These are phyloP conservation scores for Sinella curviseta DNA, from an alignment of 1,140 invertebrate species.

Conservation along the genomic window DNA sequence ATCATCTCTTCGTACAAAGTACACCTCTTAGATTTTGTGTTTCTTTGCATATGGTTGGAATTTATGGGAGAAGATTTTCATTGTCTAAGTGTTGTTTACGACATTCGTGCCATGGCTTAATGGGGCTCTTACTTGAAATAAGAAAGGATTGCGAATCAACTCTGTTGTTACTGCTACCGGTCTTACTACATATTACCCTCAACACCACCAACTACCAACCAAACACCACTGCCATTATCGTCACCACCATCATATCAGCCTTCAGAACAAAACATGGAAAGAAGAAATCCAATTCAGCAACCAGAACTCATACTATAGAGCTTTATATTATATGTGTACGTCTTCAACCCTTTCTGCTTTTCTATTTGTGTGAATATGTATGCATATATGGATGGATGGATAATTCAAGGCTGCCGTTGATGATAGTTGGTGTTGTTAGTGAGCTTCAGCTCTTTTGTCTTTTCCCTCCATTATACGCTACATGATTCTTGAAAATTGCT, in stretches of 20 bases:
- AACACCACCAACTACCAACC: not conserved
- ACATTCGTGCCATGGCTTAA: conserved; percentile 32
- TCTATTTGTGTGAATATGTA: too few species aligned
- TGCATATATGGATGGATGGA: too few species aligned
- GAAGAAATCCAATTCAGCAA: too few species aligned
- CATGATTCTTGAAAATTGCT: conserved; percentile 8
- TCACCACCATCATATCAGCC: too few species aligned
- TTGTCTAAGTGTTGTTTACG: conserved; percentile 46
- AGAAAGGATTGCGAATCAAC: not conserved
- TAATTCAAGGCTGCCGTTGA: not conserved
- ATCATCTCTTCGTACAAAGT: not conserved
- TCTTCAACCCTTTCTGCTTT: too few species aligned
- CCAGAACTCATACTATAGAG: too few species aligned
- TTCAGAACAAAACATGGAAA: too few species aligned
- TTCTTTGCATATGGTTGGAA: conserved; percentile 39
- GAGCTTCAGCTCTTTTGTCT: conserved; percentile 1
- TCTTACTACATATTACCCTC: not conserved
- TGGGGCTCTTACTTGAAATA: conserved; percentile 19
- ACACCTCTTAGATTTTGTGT: not conserved
- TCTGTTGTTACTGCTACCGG: not conserved
- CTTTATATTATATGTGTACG: too few species aligned
- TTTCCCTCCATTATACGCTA: not conserved
- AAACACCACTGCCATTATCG: too few species aligned
- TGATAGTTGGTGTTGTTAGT: not conserved
- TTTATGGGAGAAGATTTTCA: conserved; percentile 43